phyloP scores from a whole-genome alignment of 2,888 invertebrate genomes.

The Andricus curvator region DNA sequence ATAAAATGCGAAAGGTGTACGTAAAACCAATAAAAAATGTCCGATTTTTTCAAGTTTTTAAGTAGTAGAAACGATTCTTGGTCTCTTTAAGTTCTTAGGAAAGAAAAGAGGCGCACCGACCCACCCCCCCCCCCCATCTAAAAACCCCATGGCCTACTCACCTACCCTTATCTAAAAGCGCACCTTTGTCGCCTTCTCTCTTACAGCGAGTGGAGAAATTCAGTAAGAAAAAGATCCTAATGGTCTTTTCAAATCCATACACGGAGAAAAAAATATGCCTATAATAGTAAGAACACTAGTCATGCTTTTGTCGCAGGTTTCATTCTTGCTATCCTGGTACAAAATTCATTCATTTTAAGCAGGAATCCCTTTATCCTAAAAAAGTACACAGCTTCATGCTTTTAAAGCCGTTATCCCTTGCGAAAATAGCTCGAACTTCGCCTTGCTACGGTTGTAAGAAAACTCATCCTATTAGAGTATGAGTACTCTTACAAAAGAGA shows the following conservation, averaged over 20 bases:
- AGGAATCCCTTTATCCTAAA: too few relatives aligned
- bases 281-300: too few relatives aligned
- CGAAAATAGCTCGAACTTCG: too few relatives aligned
- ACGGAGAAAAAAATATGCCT: too few relatives aligned
- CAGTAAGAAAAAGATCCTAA: constrained; percentile 16
- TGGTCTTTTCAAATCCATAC: constrained; percentile 7
- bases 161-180: constrained; percentile 48
- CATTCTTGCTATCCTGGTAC: too few relatives aligned
- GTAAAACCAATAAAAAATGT: background rate
- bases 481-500: too few relatives aligned
- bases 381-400: too few relatives aligned
- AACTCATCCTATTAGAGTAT: too few relatives aligned
- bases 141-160: constrained; percentile 73
- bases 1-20: constrained; percentile 10
- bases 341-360: too few relatives aligned
- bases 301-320: too few relatives aligned
- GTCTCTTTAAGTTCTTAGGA: constrained; percentile 41
- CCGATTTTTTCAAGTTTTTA: background rate
- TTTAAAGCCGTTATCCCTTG: too few relatives aligned
- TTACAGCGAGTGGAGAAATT: constrained; percentile 15
- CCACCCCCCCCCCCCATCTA: constrained; percentile 70
- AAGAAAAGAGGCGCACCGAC: constrained; percentile 74
- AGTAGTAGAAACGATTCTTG: constrained; percentile 34
- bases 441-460: too few relatives aligned
- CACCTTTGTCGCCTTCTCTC: constrained; percentile 33